Percentiles rank a stretch among this genome's conserved stretches.
Conservation (phyloP, 2,888 invertebrate genomes). For the Agapostemon virescens region DNA sequence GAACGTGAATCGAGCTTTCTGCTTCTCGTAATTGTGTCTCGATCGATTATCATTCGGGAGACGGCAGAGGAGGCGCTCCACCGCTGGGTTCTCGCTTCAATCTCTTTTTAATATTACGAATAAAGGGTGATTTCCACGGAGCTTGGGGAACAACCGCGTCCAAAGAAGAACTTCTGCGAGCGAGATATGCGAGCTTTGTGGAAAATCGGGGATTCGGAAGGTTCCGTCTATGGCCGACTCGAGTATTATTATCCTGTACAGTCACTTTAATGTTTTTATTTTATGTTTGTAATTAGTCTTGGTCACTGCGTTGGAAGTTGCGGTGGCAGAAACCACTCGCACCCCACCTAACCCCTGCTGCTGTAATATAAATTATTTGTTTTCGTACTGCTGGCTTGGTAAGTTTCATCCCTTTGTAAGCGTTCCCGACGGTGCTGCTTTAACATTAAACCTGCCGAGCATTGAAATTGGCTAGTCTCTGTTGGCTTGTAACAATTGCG, state of each 20-base stretch:
- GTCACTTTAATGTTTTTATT: background rate
- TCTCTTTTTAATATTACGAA: background rate
- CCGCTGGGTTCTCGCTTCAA: background rate
- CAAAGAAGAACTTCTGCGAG: background rate
- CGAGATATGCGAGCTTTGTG: background rate
- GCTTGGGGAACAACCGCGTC: background rate
- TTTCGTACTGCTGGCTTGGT: background rate
- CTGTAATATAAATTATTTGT: background rate
- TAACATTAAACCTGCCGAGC: no score
- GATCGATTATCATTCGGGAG: constrained; percentile 39
- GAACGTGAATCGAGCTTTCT: constrained; percentile 55
- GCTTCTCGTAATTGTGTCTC: constrained; percentile 43
- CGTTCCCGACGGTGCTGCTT: no score
- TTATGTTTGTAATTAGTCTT: background rate
- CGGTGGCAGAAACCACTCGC: background rate
- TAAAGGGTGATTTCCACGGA: constrained; percentile 7
- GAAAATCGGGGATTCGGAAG: background rate
- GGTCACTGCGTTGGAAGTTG: background rate
- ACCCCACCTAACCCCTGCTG: background rate
- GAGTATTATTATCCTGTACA: background rate
- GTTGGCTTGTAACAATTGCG: no score
- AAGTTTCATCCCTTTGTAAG: background rate
- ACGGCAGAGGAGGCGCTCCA: background rate
- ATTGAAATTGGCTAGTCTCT: no score
- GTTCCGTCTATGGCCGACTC: background rate